Conservation (phyloP, 2,888 invertebrate species). For the Phorcus lineatus region DNA sequence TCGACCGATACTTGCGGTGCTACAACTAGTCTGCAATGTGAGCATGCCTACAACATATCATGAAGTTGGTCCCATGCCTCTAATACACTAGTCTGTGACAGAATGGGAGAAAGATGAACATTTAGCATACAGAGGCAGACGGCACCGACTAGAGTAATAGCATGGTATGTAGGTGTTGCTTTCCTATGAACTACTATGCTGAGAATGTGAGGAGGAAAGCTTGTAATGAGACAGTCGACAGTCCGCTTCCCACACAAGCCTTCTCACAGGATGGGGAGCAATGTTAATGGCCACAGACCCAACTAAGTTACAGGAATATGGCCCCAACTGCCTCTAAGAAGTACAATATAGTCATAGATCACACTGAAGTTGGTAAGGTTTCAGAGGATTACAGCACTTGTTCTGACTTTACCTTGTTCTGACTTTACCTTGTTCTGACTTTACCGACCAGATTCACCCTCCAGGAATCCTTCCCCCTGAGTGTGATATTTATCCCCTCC, state of each 20-base stretch:
- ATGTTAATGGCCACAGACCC: too few relatives aligned
- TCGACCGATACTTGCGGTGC: too few relatives aligned
- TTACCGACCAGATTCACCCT: not conserved
- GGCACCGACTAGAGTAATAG: not conserved
- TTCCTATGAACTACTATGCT: conserved; percentile 20
- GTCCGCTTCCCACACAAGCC: not conserved
- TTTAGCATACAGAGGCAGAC: conserved; percentile 8
- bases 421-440: not conserved
- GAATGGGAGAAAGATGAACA: conserved; percentile 9
- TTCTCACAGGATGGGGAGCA: not conserved
- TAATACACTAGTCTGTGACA: conserved; percentile 16
- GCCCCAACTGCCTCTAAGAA: not conserved
- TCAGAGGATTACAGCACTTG: too few relatives aligned
- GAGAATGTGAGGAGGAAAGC: conserved; percentile 6
- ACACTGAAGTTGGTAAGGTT: not conserved
- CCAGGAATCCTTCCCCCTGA: not conserved
- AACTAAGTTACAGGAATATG: too few relatives aligned
- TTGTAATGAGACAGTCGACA: conserved; percentile 14
- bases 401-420: too few relatives aligned
- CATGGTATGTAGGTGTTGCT: conserved; percentile 10
- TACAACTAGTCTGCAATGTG: not conserved
- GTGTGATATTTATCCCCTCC: not conserved
- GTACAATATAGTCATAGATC: not conserved
- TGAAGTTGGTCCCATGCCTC: not conserved
- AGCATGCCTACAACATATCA: conserved; percentile 1